Conservation (phyloP, 2,113 vertebrate species). For the Phocoena phocoena region DNA sequence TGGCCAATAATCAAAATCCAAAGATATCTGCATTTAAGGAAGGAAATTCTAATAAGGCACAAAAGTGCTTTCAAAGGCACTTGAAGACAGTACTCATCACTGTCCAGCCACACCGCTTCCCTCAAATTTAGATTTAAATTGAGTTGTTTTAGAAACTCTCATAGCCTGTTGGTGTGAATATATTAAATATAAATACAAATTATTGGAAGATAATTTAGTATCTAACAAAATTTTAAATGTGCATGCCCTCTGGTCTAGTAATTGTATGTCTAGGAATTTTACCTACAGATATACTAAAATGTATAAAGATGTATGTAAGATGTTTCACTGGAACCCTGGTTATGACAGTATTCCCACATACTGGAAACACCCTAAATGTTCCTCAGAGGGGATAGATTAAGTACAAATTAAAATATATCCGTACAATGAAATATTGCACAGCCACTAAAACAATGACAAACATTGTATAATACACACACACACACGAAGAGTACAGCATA, state of each 20-base stretch:
- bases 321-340: not conserved
- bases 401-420: slow-evolving; percentile 8
- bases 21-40: not conserved
- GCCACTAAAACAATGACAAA: not conserved
- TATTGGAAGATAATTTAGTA: not conserved
- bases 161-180: not conserved
- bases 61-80: not conserved
- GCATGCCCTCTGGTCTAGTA: not conserved
- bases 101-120: not conserved
- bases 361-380: not conserved
- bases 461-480: not conserved
- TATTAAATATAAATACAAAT: not conserved
- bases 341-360: not conserved
- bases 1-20: not conserved
- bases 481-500: not conserved
- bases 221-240: slow-evolving; percentile 7
- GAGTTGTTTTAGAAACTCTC: slow-evolving; percentile 36
- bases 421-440: not conserved
- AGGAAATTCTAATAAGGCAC: slow-evolving; percentile 10
- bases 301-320: not conserved
- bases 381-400: not conserved
- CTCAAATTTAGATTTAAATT: slow-evolving; percentile 13
- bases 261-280: not conserved
- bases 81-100: not conserved
- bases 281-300: not conserved